Evolutionary conservation across 1,140 invertebrate species (phyloP), one percentile per base, ranked within the genome.

Genomic region (Macrotrachela quadricornifera): DNA sequence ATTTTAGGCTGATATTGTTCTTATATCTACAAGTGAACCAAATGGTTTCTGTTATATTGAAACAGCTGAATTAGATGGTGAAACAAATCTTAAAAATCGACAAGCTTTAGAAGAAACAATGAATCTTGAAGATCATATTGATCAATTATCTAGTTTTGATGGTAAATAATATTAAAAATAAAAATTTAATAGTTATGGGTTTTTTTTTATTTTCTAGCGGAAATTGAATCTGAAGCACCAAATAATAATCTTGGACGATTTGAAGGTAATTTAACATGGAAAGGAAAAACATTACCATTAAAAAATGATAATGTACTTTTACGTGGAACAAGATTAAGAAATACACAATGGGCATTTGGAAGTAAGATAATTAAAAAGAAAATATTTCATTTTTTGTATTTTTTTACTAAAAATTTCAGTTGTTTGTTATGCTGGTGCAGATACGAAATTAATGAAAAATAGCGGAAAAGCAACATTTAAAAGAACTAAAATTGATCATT

Each of bases 371-470:
- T 8, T 2, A 30, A 30, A 30, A 30, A 30, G 8, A 30, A 30
- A 30, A 30, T 2, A 30, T 30, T n/a, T n/a, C n/a, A n/a, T n/a
- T n/a, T n/a, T n/a, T 10, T 40, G 39, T 40, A 10, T 40, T 14
- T 9, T 14, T 9, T 10, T 40, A 40, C 10, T n/a, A n/a, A n/a
- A n/a, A n/a, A 30, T 30, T 40, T 4, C 50, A 61, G 39, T 60
- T 51, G 0, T 46, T 38, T 94, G 21, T 30, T 94, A 94, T 76
- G 88, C 88, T 62, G 88, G 92, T 61, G 84, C 85, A 71, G 94
- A 99, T 72, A 95, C 91, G 46, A 99, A 99, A 72, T 76, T 99
- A 38, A 99, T 99, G 92, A 91, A 95, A 78, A 99, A 99, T 74
- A 91, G 85, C 63, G 94, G 94, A 55, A 94, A 94, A 72, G 92